Conservation (phyloP, 1,140 invertebrate species). For the Heliconius himera region DNA sequence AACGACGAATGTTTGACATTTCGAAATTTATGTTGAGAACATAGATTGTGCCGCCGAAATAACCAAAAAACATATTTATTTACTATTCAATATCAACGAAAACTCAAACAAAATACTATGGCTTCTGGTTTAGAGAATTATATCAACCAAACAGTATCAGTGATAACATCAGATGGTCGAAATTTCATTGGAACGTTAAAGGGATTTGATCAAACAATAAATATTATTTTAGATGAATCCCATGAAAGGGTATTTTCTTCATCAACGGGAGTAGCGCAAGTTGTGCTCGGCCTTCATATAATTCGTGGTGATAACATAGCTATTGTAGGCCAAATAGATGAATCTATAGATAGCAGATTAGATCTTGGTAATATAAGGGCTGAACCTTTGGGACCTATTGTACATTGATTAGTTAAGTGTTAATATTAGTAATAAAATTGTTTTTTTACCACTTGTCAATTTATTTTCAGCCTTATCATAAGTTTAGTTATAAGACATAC, state of each 20-base stretch:
- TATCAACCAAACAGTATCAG: constrained; percentile 95
- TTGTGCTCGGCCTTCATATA: constrained; percentile 97
- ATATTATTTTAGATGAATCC: constrained; percentile 98
- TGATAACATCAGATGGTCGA: constrained; percentile 96
- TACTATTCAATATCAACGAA: background rate
- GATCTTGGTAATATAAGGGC: constrained; percentile 93
- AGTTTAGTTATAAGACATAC: background rate
- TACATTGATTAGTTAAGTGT: constrained; percentile 83
- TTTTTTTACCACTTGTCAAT: constrained; percentile 18
- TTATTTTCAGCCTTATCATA: constrained; percentile 15
- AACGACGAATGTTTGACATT: constrained; percentile 8
- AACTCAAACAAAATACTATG: constrained; percentile 80
- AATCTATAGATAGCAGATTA: constrained; percentile 92
- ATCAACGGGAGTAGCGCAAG: constrained; percentile 96
- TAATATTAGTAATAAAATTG: constrained; percentile 28
- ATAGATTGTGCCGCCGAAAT: constrained; percentile 19
- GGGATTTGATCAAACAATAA: constrained; percentile 98
- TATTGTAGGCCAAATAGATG: constrained; percentile 95
- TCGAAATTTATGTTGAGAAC: constrained; percentile 13
- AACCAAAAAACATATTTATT: constrained; percentile 20
- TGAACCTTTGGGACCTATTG: constrained; percentile 93
- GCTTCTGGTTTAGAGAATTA: constrained; percentile 92
- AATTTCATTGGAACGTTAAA: constrained; percentile 95
- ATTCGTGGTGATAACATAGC: constrained; percentile 99
- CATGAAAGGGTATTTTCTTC: constrained; percentile 98